A percentile compares a stretch with the other conserved stretches of the same genome.
These are phyloP conservation scores for Anorthoa munda DNA, from an alignment of 2,888 invertebrate genomes.

Conservation along the genomic window DNA sequence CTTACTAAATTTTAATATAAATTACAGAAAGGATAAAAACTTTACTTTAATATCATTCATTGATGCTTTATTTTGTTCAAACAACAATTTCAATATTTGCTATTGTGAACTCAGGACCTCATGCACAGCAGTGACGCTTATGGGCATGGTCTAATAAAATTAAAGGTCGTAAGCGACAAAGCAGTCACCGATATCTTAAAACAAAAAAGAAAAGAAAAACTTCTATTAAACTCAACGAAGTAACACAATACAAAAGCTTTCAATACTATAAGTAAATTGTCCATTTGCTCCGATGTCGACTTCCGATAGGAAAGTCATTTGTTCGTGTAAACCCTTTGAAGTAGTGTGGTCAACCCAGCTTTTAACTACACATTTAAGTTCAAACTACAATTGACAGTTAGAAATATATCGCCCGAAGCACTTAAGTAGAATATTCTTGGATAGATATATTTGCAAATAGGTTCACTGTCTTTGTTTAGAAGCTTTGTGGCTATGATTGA, in stretches of 20 bases:
- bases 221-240: background rate
- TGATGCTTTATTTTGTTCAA: conserved; percentile 41
- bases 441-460: background rate
- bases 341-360: conserved; percentile 22
- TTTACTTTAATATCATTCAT: background rate
- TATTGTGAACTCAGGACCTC: conserved; percentile 82
- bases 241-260: background rate
- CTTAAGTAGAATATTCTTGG: background rate
- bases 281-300: background rate
- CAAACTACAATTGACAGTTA: background rate
- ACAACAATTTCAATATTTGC: conserved; percentile 68
- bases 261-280: conserved; percentile 15
- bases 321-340: conserved; percentile 20
- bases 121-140: background rate
- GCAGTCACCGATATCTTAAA: background rate
- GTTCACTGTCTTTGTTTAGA: background rate
- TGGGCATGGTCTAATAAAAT: too few relatives aligned
- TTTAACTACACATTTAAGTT: conserved; percentile 20
- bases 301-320: conserved; percentile 29
- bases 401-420: background rate
- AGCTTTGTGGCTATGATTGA: background rate
- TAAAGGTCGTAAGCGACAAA: too few relatives aligned
- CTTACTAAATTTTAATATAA: too few relatives aligned
- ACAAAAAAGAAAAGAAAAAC: background rate
- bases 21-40: background rate